Percentiles rank a stretch among this genome's conserved stretches.
phyloP scores from a whole-genome alignment of 2,113 vertebrate genomes.

The Pelecanoides urinatrix region DNA sequence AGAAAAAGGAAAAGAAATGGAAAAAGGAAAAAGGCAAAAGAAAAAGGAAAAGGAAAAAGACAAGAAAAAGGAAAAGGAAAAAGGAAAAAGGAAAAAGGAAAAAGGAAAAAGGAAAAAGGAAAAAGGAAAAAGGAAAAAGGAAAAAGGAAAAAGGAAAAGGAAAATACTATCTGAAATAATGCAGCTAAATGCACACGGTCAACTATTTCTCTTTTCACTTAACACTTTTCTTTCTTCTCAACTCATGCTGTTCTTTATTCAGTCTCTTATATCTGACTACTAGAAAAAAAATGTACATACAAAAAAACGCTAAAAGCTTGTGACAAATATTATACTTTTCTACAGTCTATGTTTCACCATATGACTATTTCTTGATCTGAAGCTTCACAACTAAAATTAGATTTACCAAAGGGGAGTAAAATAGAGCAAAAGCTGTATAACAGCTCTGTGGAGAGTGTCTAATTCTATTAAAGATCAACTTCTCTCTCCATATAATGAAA shows the following conservation, averaged over 20 bases:
- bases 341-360: not conserved
- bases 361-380: not conserved
- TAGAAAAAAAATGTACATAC: not conserved
- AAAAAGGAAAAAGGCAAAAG: too few species aligned
- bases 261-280: not conserved
- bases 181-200: not conserved
- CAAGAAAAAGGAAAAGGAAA: too few species aligned
- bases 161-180: not conserved
- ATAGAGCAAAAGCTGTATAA: not conserved
- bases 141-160: not conserved
- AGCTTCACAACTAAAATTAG: not conserved
- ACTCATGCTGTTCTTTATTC: fast-evolving
- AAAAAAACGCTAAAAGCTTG: fast-evolving
- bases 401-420: not conserved
- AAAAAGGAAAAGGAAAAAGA: too few species aligned
- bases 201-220: not conserved
- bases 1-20: not conserved
- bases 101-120: not conserved
- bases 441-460: not conserved
- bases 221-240: not conserved
- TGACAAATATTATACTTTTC: not conserved
- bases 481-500: not conserved
- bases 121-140: not conserved
- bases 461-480: not conserved
- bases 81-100: not conserved